phyloP scores from a whole-genome alignment of 2,797 vertebrate genomes.

The Neosalanx taihuensis region DNA sequence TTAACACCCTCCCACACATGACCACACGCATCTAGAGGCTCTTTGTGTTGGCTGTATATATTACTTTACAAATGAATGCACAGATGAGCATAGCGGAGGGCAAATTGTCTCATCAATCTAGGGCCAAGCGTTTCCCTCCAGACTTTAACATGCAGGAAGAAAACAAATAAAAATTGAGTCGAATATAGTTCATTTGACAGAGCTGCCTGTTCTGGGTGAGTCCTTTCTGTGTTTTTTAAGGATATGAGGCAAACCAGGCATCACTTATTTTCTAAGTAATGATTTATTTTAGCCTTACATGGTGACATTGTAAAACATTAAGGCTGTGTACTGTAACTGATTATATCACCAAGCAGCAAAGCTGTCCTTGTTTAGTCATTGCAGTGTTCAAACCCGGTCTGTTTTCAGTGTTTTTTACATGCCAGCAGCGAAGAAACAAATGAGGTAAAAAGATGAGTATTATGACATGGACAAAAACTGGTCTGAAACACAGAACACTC shows the following conservation, averaged over 20 bases:
- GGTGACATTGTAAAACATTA: background rate
- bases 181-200: too few species aligned
- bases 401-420: constrained; percentile 14
- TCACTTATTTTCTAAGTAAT: constrained; percentile 10
- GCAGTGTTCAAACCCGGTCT: background rate
- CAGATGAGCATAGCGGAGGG: background rate
- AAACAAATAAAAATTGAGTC: background rate
- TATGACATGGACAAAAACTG: background rate
- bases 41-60: background rate
- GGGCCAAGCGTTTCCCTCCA: background rate
- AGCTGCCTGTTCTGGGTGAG: too few species aligned
- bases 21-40: background rate
- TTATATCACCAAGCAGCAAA: constrained; percentile 22
- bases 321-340: constrained; percentile 10
- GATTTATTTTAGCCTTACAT: constrained; percentile 8
- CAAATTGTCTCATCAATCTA: background rate
- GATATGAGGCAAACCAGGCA: constrained; percentile 28
- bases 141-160: background rate
- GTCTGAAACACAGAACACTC: background rate
- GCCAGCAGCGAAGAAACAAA: constrained; percentile 2
- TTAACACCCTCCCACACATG: background rate
- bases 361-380: constrained; percentile 19
- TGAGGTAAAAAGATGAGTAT: background rate
- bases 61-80: constrained; percentile 1
- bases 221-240: background rate